A percentile compares a stretch with the other conserved stretches of the same genome.
Conservation (phyloP, 2,888 invertebrate genomes). For the Torymus tubicola region DNA sequence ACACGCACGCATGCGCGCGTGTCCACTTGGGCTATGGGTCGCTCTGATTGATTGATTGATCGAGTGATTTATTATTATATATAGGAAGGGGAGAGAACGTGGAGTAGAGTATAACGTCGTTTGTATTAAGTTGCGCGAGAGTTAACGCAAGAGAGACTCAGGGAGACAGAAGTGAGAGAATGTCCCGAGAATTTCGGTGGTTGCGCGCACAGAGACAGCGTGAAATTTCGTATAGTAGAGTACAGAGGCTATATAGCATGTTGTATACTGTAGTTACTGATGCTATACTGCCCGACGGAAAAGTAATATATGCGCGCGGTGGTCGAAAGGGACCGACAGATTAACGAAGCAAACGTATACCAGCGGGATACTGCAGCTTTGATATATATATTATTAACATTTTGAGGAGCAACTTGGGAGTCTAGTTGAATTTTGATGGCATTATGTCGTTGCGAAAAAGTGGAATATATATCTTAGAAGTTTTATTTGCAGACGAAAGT, state of each 20-base stretch:
- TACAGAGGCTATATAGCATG: background rate
- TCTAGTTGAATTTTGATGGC: too few species aligned
- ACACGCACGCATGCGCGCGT: background rate
- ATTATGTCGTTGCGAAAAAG: too few species aligned
- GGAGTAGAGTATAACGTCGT: background rate
- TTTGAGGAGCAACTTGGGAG: too few species aligned
- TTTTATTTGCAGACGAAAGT: too few species aligned
- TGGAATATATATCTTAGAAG: too few species aligned
- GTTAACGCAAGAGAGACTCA: background rate
- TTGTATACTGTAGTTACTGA: background rate
- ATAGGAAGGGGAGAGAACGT: background rate
- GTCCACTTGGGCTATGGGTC: background rate
- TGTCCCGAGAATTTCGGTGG: slow-evolving; percentile 38
- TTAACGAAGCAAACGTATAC: too few species aligned
- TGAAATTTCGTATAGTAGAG: slow-evolving; percentile 35
- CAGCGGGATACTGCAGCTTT: too few species aligned
- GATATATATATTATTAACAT: too few species aligned
- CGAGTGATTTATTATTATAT: slow-evolving; percentile 42
- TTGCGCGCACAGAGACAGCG: slow-evolving; percentile 22
- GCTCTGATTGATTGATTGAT: slow-evolving; percentile 36
- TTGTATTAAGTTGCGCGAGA: slow-evolving; percentile 31
- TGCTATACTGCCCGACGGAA: slow-evolving; percentile 3
- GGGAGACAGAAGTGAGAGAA: background rate
- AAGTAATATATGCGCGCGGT: background rate
- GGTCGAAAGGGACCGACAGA: too few species aligned